Evolutionary conservation across 2,113 vertebrate genomes (phyloP), one percentile per base, ranked within the genome.

Genomic region (Hypocryptadius cinnamomeus): DNA sequence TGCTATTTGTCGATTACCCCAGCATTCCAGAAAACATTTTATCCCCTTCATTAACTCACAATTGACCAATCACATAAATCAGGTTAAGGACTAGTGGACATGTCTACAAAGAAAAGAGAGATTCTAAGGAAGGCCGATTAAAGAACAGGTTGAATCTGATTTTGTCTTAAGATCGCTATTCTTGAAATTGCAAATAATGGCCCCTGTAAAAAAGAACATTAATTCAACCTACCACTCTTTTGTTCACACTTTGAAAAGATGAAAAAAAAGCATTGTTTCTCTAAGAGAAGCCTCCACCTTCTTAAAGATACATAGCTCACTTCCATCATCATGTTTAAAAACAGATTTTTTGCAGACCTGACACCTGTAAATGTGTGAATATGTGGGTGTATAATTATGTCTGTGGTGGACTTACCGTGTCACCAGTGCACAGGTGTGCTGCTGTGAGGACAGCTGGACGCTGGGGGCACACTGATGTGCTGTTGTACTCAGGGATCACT

Each of bases 21-120:
- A 91, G 72, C 96, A 97, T 97, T 96, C 96, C 96, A 97, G 94
- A 94, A 96, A 95, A 93, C 92, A 91, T 96, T 96, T 96, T 94
- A 94, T 96, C 90, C 93, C 90, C 95, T 96, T 97, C 94, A 96
- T 96, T 96, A 94, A 91, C 89, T 97, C 87, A 95, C 87, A 94
- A 97, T 95, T 96, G 96, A 88, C 92, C 87, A 95, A 94, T 95
- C 93, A 96, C 79, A 92, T 95, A 96, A 97, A 95, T 95, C 92
- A 94, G 89, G 76, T 92, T 93, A 95, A 93, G 79, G 88, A 94
- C 89, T 94, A 87, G 92, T 93, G 95, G 95, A 77, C 64, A 82
- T 84, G 88, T 89, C 90, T 72, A 37, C 69, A 77, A 93, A 95
- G 89, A 91, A 95, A 89, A 47, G 66, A 85, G 30, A 85, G 70